Evolutionary conservation across 2,797 vertebrate species (phyloP).

Genomic region (Manis crassicaudata): DNA sequence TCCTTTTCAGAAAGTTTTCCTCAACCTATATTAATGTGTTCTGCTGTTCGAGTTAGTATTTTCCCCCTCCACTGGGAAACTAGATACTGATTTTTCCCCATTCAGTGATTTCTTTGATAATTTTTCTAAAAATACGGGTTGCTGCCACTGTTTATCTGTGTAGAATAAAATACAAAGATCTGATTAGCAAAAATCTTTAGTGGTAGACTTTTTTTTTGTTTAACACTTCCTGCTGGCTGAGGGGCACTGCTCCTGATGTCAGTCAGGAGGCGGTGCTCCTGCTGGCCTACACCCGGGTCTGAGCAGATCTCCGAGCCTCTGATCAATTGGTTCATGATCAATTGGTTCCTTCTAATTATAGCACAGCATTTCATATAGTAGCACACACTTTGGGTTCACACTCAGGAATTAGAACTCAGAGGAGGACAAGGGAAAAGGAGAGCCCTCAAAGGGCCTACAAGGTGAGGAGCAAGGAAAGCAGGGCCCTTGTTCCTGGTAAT

Average conservation of each 20-base stretch:
- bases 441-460: background rate
- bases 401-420: background rate
- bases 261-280: background rate
- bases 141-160: background rate
- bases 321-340: conserved; percentile 24
- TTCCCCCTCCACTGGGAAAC: background rate
- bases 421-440: background rate
- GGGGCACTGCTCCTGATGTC: background rate
- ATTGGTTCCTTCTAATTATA: background rate
- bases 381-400: background rate
- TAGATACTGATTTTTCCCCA: background rate
- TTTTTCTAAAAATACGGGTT: background rate
- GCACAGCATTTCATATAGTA: background rate
- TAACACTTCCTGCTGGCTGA: background rate
- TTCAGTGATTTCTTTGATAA: conserved; percentile 19
- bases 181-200: background rate
- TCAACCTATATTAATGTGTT: background rate
- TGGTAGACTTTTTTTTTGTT: background rate
- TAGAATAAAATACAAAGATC: background rate
- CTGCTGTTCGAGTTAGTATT: background rate
- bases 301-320: background rate
- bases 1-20: conserved; percentile 30
- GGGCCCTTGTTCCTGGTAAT: background rate
- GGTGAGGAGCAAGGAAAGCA: background rate
- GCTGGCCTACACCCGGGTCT: background rate